Evolutionary conservation across 2,888 invertebrate species (phyloP).

Genomic region (Oscheius sp.): DNA sequence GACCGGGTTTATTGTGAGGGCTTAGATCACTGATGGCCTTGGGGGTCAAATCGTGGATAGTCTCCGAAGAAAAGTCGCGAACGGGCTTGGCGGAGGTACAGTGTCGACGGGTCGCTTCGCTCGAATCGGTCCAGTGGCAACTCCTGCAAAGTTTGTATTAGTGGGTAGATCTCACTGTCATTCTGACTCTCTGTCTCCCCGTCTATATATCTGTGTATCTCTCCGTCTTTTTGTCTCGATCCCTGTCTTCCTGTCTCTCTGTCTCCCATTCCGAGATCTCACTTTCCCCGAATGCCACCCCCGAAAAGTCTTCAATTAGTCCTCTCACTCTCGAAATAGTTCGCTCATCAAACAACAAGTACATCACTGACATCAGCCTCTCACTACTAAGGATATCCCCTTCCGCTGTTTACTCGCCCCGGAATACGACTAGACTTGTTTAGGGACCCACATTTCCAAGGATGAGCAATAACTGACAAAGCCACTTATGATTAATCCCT

Average conservation of each 20-base stretch:
- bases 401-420: no score
- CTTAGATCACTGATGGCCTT: constrained; percentile 11
- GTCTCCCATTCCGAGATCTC: not conserved
- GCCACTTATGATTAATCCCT: no score
- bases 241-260: not conserved
- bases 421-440: no score
- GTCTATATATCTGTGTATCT: no score
- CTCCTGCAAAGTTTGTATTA: constrained; percentile 26
- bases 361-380: no score
- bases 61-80: constrained; percentile 2
- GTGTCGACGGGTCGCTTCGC: constrained; percentile 21
- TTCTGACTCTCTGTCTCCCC: no score
- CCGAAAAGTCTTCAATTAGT: not conserved
- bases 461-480: no score
- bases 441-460: no score
- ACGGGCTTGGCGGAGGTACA: constrained; percentile 22
- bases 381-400: no score
- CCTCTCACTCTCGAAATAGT: not conserved
- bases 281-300: not conserved
- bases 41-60: not conserved
- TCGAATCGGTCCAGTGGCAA: constrained; percentile 37
- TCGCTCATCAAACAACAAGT: not conserved
- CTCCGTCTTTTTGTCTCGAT: not conserved
- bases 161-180: not conserved
- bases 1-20: constrained; percentile 33